Percentiles rank a stretch among this genome's conserved stretches.
Evolutionary conservation across 1,140 invertebrate genomes (phyloP).

Genomic region (Atopsyche davidsoni): DNA sequence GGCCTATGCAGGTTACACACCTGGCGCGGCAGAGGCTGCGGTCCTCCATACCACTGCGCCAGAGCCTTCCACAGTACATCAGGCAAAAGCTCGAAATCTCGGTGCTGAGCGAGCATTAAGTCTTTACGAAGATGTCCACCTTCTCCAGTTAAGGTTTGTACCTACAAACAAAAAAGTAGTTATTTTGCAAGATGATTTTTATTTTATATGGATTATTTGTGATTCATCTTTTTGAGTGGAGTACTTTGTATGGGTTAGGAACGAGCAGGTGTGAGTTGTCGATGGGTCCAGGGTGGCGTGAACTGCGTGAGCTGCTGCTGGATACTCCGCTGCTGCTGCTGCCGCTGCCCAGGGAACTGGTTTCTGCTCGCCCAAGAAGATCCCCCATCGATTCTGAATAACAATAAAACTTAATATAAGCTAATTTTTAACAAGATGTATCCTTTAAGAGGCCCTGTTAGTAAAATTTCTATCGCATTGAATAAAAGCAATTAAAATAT

Average conservation of each 20-base stretch:
- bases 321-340: slow-evolving; percentile 55
- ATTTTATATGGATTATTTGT: too few relatives aligned
- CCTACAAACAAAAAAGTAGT: slow-evolving; percentile 31
- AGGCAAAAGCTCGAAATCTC: slow-evolving; percentile 79
- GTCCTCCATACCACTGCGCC: slow-evolving; percentile 77
- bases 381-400: slow-evolving; percentile 55
- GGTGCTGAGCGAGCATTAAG: slow-evolving; percentile 59
- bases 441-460: too few relatives aligned
- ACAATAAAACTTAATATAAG: too few relatives aligned
- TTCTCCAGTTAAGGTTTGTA: slow-evolving; percentile 71
- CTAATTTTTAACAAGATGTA: too few relatives aligned
- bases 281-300: slow-evolving; percentile 62
- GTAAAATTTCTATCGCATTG: too few relatives aligned
- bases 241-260: slow-evolving; percentile 56
- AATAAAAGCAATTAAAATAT: too few relatives aligned
- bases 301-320: slow-evolving; percentile 36
- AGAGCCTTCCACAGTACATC: slow-evolving; percentile 80
- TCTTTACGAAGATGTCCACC: slow-evolving; percentile 72
- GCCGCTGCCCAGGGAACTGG: slow-evolving; percentile 45
- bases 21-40: slow-evolving; percentile 74
- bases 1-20: slow-evolving; percentile 39
- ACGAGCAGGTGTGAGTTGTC: slow-evolving; percentile 68
- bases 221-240: slow-evolving; percentile 25
- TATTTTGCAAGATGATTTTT: too few relatives aligned
- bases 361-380: slow-evolving; percentile 50